These are phyloP conservation scores for Diglossa cyanea DNA, from an alignment of 2,797 vertebrate genomes.

Conservation along the genomic window DNA sequence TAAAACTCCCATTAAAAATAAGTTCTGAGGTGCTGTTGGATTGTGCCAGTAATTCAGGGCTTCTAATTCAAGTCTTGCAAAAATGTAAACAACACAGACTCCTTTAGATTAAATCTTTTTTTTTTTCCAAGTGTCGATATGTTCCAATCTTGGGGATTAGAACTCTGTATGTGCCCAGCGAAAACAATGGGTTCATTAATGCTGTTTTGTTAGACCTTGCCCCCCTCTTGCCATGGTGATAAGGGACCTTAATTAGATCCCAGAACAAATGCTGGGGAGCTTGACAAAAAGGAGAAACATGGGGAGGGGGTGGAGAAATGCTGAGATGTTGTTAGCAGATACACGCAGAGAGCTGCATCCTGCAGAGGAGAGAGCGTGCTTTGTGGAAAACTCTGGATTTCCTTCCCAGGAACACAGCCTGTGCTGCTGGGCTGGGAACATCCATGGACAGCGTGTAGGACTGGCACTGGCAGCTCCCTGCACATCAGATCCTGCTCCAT, in stretches of 20 bases:
- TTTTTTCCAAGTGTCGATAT: not conserved
- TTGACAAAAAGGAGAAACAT: conserved; percentile 29
- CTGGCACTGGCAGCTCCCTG: not conserved
- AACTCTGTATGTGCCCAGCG: conserved; percentile 33
- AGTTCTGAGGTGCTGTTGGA: not conserved
- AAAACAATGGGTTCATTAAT: conserved; percentile 66
- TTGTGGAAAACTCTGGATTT: not conserved
- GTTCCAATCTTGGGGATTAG: conserved; percentile 22
- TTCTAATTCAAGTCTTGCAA: not conserved
- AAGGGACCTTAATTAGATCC: conserved; percentile 65
- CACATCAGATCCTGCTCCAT: not conserved
- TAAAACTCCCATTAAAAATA: not conserved
- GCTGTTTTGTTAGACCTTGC: conserved; percentile 64
- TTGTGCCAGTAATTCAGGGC: not conserved
- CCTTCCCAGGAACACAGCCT: not conserved
- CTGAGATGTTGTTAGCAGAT: conserved; percentile 58
- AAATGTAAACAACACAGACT: not conserved
- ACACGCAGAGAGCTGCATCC: not conserved
- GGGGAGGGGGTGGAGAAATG: conserved; percentile 56
- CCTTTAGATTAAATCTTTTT: not conserved
- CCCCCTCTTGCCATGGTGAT: conserved; percentile 53
- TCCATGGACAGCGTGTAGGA: fast-evolving
- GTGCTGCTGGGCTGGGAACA: not conserved
- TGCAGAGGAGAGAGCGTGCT: conserved; percentile 18
- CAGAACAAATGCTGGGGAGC: conserved; percentile 59